Conservation (phyloP, 37 sponge, comb jelly and placozoan genomes). For the Beroe ovata region DNA sequence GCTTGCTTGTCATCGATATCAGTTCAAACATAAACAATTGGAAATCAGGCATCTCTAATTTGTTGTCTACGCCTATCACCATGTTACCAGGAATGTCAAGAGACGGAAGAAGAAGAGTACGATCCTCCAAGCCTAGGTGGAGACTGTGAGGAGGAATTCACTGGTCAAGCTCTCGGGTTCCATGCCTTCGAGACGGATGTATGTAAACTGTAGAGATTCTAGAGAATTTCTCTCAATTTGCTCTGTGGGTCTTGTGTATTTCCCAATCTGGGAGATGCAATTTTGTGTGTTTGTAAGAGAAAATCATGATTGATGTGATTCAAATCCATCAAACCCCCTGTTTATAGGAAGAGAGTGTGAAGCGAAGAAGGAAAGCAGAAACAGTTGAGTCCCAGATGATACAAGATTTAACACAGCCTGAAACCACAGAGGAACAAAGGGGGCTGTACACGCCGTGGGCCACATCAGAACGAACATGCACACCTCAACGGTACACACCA, state of each 20-base stretch:
- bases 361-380: not conserved
- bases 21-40: too few species aligned
- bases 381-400: constrained; percentile 43
- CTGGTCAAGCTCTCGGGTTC: constrained; percentile 9
- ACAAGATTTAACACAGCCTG: constrained; percentile 38
- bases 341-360: constrained; percentile 15
- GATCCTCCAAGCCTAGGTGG: constrained; percentile 15
- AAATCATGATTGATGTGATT: too few species aligned
- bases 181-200: constrained; percentile 42
- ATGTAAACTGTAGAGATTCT: too few species aligned
- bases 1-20: too few species aligned
- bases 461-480: not conserved
- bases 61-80: too few species aligned
- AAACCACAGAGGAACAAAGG: not conserved
- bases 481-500: not conserved
- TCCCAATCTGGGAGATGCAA: too few species aligned
- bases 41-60: too few species aligned
- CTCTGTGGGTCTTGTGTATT: too few species aligned
- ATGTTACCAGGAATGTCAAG: too few species aligned
- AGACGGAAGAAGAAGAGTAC: not conserved
- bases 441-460: constrained; percentile 50
- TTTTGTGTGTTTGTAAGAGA: too few species aligned
- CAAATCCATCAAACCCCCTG: too few species aligned
- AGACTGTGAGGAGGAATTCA: constrained; percentile 11
- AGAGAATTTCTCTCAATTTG: too few species aligned